phyloP scores from a whole-genome alignment of 2,888 invertebrate species.

The Epicampocera succincta region DNA sequence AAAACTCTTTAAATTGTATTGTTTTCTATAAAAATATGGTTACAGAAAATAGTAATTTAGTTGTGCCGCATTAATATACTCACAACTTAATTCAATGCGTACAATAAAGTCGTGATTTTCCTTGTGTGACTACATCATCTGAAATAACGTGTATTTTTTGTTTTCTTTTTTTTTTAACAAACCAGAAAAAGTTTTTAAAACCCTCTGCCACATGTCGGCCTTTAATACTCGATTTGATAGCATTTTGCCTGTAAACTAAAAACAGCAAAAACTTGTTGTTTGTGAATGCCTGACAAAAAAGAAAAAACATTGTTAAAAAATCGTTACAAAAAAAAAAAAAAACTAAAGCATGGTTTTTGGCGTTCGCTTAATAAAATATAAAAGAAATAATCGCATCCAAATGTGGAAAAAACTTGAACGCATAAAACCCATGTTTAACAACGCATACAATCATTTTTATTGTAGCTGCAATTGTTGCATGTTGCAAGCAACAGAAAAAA shows the following conservation, averaged over 20 bases:
- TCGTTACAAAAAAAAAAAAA: too few relatives aligned
- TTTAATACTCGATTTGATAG: constrained; percentile 56
- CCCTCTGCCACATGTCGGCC: background rate
- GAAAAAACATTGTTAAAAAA: too few relatives aligned
- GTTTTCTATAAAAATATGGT: too few relatives aligned
- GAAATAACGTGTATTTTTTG: constrained; percentile 2
- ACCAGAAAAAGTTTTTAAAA: background rate
- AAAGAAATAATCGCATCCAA: background rate
- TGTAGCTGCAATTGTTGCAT: constrained; percentile 68
- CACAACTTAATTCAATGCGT: too few relatives aligned
- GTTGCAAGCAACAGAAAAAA: constrained; percentile 39
- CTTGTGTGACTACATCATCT: too few relatives aligned
- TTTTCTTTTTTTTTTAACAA: too few relatives aligned
- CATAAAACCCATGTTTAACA: constrained; percentile 66
- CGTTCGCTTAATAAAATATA: constrained; percentile 48
- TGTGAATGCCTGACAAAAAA: constrained; percentile 24
- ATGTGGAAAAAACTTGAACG: constrained; percentile 15
- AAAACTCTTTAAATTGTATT: too few relatives aligned
- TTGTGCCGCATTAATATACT: too few relatives aligned
- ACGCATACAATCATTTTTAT: constrained; percentile 69
- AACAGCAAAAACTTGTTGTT: constrained; percentile 51
- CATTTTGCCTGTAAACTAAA: constrained; percentile 61
- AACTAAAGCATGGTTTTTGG: constrained; percentile 60
- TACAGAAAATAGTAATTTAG: too few relatives aligned
- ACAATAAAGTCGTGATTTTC: too few relatives aligned